Base-by-base conservation (phyloP, 1,140 invertebrate species). In the Drosophila leontia region DNA sequence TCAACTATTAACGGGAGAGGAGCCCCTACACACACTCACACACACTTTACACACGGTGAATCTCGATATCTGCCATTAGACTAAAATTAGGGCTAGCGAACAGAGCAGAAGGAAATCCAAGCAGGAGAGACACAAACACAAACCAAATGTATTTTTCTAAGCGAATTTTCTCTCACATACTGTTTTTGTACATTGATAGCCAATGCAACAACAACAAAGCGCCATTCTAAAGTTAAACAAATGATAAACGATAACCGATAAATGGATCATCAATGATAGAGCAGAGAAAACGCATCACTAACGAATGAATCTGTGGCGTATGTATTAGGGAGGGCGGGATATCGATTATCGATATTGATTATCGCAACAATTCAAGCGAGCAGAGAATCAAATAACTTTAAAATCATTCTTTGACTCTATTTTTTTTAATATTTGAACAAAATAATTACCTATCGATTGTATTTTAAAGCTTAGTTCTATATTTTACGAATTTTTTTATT, bases 31-130 rank as follows among this genome's bases (percentile, higher is more conserved):
- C 55, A 23, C 23, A 15, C 26, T n/a, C 0, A 51, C 26, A 32
- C 26, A 32, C 23, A 48, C 8, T 23, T 23, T 23, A 29, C 3
- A 12, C 7, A 9, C 51, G 69, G 69, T 77, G 75, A 86, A 86
- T 86, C 78, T 86, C 82, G 71, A 45, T 67, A 86, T 86, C 82
- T 86, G 82, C 82, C 82, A 86, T 86, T 77, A 77, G 39, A 60
- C 64, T 69, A 60, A 56, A 69, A 61, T 69, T 77, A 77, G 23
- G 74, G 63, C 63, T 69, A 77, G 53, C 58, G 57, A 58, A 78
- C 45, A 51, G 29, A 57, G 60, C 44, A 60, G 15, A 48, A 4
- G 51, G 32, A 56, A 51, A 64, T 26, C 39, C 32, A 53, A 42
- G 65, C 29, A 51, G 17, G 29, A 32, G 34, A 34, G 47, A 56